Percentiles rank a stretch among this genome's conserved stretches.
phyloP scores from a whole-genome alignment of 2,113 vertebrate species.

The Nipponia nippon region DNA sequence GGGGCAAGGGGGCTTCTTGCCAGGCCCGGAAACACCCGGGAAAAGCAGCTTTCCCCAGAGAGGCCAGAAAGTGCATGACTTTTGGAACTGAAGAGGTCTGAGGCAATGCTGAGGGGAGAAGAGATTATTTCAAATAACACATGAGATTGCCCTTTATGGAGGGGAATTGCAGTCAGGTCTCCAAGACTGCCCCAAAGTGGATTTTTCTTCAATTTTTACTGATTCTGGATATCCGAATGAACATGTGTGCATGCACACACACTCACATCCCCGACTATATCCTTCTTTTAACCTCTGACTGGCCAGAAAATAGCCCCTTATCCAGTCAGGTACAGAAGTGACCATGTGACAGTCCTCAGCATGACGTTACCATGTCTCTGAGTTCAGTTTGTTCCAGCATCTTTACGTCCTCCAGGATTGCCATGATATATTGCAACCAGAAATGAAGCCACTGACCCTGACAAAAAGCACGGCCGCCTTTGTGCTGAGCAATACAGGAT shows the following conservation, averaged over 20 bases:
- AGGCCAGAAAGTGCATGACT: not conserved
- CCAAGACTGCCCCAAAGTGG: not conserved
- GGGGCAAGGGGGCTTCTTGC: not conserved
- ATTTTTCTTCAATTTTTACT: not conserved
- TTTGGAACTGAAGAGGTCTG: not conserved
- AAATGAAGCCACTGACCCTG: not conserved
- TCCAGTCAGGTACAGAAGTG: not conserved
- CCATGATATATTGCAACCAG: not conserved
- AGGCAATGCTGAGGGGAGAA: not conserved
- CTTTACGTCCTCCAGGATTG: not conserved
- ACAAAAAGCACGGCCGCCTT: not conserved
- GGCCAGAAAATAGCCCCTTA: not conserved
- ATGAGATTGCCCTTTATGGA: not conserved
- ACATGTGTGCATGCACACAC: accelerated
- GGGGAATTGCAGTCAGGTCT: not conserved
- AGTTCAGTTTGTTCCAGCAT: not conserved
- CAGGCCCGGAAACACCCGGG: not conserved
- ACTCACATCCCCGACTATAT: not conserved
- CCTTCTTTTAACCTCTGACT: not conserved
- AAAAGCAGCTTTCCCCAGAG: not conserved
- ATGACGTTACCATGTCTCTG: not conserved
- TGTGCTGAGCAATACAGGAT: not conserved
- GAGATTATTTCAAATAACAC: not conserved
- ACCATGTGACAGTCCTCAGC: not conserved
- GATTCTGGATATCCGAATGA: not conserved